These are phyloP conservation scores for Pangasianodon hypophthalmus DNA, from an alignment of 2,113 vertebrate genomes.

Conservation along the genomic window DNA sequence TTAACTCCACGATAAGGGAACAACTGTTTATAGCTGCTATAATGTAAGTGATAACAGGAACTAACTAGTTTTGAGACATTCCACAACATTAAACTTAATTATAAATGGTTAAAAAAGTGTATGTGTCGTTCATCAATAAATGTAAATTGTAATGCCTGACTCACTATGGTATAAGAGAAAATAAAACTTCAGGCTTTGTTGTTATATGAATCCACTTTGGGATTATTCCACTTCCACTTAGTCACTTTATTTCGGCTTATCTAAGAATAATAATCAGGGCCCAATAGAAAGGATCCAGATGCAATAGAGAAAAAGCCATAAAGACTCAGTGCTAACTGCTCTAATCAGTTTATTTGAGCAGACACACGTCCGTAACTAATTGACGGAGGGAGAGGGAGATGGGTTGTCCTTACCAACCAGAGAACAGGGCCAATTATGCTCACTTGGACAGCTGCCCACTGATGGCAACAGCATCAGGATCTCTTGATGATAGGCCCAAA, in stretches of 20 bases:
- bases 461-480: conserved; percentile 9
- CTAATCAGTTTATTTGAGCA: background rate
- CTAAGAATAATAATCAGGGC: background rate
- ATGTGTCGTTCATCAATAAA: too few species aligned
- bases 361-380: background rate
- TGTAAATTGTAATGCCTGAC: too few species aligned
- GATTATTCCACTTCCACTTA: background rate
- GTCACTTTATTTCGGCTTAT: background rate
- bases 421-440: background rate
- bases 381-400: background rate
- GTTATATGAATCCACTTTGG: background rate
- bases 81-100: too few species aligned
- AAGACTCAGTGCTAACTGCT: background rate
- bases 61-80: too few species aligned
- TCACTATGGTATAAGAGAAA: background rate
- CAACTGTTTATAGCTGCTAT: too few species aligned
- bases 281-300: background rate
- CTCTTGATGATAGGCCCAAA: background rate
- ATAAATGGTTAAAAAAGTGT: too few species aligned
- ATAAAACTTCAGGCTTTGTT: background rate
- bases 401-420: background rate
- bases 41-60: too few species aligned
- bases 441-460: background rate
- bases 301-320: background rate
- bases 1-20: too few species aligned